phyloP scores from a whole-genome alignment of 2,888 invertebrate species.

The Lepas anatifera region DNA sequence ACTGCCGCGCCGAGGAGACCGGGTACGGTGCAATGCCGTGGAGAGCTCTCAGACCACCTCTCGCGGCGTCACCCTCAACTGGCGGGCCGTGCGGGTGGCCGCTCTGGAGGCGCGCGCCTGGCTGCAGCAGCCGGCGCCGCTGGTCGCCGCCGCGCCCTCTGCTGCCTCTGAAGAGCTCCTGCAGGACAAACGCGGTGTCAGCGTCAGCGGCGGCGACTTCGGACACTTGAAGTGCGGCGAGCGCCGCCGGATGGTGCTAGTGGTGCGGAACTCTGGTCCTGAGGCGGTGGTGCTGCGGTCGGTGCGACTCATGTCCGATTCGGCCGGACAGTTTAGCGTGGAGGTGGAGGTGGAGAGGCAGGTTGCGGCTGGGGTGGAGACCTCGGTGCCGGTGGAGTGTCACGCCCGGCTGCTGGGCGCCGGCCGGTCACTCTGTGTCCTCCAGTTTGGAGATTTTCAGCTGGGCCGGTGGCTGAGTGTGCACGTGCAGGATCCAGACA shows the following conservation, averaged over 20 bases:
- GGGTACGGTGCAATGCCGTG: background rate
- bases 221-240: background rate
- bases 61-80: background rate
- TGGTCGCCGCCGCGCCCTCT: background rate
- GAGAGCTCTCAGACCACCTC: background rate
- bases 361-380: background rate
- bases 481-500: slow-evolving; percentile 13
- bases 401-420: slow-evolving; percentile 11
- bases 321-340: background rate
- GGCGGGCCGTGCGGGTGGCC: slow-evolving; percentile 1
- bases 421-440: slow-evolving; percentile 15
- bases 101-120: slow-evolving; percentile 6
- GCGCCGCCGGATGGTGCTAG: background rate
- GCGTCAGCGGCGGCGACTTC: background rate
- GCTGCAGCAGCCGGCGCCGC: background rate
- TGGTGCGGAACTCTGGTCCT: background rate
- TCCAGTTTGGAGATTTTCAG: slow-evolving; percentile 18
- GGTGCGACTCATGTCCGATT: background rate
- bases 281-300: background rate
- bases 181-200: background rate
- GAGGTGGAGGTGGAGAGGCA: too few relatives aligned
- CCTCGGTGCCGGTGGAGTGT: background rate
- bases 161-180: background rate
- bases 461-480: slow-evolving; percentile 18
- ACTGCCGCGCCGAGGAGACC: background rate